Evolutionary conservation across 2,113 vertebrate species (phyloP).

Genomic region (Astatotilapia flaviijosephi): DNA sequence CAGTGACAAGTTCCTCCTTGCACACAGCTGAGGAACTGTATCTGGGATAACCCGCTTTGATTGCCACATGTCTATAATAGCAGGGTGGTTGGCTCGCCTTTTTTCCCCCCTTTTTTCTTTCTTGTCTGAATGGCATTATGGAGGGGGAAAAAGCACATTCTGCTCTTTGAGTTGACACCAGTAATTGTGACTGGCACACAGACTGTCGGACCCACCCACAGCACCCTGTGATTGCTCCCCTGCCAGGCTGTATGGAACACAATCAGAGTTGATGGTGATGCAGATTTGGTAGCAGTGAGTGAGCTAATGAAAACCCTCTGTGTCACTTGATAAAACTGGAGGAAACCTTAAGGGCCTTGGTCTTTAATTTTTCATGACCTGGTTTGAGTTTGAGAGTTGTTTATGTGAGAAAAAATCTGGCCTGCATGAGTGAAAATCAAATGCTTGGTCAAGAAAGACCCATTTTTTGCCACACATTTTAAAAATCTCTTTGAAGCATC

Average conservation of each 20-base stretch:
- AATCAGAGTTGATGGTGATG: slow-evolving; percentile 51
- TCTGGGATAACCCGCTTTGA: slow-evolving; percentile 6
- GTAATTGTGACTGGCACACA: slow-evolving; percentile 44
- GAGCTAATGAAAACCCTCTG: slow-evolving; percentile 69
- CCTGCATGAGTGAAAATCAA: background rate
- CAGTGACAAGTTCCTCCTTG: slow-evolving; percentile 45
- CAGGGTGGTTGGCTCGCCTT: background rate
- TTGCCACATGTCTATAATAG: slow-evolving; percentile 9
- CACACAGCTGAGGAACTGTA: slow-evolving; percentile 23
- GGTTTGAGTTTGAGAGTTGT: slow-evolving; percentile 54
- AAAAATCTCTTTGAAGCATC: background rate
- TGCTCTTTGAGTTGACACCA: slow-evolving; percentile 22
- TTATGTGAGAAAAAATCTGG: slow-evolving; percentile 42
- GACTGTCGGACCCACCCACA: slow-evolving; percentile 29
- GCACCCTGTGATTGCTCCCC: slow-evolving; percentile 32
- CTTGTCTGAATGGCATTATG: background rate
- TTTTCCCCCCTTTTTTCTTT: fast-evolving
- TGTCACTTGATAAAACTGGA: slow-evolving; percentile 38
- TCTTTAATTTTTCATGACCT: slow-evolving; percentile 54
- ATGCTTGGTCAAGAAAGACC: background rate
- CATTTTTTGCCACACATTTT: background rate
- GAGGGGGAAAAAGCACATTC: slow-evolving; percentile 16
- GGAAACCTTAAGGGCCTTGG: slow-evolving; percentile 45
- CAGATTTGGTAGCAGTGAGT: slow-evolving; percentile 51
- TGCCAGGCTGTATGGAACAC: slow-evolving; percentile 48